Base-by-base conservation (phyloP, 2,888 invertebrate genomes). In the Embidobia sp. region DNA sequence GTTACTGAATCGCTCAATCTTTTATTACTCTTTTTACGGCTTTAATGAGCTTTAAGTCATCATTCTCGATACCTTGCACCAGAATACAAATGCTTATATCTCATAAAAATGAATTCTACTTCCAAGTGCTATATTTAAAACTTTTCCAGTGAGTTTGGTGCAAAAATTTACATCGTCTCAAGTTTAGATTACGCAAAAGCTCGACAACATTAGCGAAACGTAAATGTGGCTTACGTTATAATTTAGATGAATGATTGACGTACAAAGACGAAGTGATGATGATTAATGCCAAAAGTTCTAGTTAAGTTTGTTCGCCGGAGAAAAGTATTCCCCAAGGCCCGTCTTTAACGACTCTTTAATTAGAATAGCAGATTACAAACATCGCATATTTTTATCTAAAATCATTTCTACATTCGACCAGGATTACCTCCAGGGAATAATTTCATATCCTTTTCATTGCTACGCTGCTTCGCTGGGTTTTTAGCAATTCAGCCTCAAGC, bases 341-440 rank as follows among this genome's bases (percentile, higher is more conserved):
- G 33, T 26, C 53, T 19, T 44, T 46, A 77, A 72, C 66, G 49
- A 57, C 55, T 66, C 82, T 81, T 83, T 81, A 83, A 83, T 83
- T 84, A 83, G 78, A 73, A 77, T 64, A 53, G 66, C 69, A 22
- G 80, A 57, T 84, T 83, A 84, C 83, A 84, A 84, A 84, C 79
- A 83, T 78, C 66, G 79, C 79, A 77, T 82, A 83, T 84, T 84
- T 84, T 84, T 84, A 83, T 82, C 81, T 82, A 80, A 82, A 64
- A 80, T 79, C 77, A 79, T 64, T 78, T 80, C 67, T 72, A 53
- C 80, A 63, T 69, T 82, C 76, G 42, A 70, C 63, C 78, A 64
- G 70, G 73, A 75, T 69, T 69, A 77, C 63, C 80, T 53, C 76
- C 40, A 37, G 82, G 80, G 80, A 79, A 82, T 80, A 79, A 85